Conservation (phyloP, 2,113 vertebrate species). For the Myrmecobius fasciatus region DNA sequence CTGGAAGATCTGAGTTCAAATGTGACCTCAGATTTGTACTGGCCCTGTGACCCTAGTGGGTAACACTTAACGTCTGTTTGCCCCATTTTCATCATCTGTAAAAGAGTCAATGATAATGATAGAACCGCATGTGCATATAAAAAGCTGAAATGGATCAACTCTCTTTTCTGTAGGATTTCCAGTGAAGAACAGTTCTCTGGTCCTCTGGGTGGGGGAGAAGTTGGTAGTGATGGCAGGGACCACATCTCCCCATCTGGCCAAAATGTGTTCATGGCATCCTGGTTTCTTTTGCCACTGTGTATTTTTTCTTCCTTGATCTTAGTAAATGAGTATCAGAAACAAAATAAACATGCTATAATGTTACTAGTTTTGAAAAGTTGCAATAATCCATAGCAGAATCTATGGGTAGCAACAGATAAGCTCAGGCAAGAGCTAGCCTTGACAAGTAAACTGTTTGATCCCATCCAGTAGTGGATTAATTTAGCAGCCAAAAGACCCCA, state of each 20-base stretch:
- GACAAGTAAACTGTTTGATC: too few species aligned
- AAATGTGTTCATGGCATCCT: not conserved
- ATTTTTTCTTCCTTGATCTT: not conserved
- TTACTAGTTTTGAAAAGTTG: not conserved
- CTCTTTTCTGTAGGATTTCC: too few species aligned
- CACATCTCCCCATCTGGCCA: not conserved
- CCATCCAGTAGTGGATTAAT: too few species aligned
- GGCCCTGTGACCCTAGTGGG: not conserved
- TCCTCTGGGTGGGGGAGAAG: not conserved
- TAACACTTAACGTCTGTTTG: not conserved
- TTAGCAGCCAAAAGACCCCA: too few species aligned
- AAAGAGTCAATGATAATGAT: too few species aligned
- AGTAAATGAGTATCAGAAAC: not conserved
- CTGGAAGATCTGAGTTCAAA: not conserved
- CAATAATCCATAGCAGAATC: too few species aligned
- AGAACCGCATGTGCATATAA: not conserved
- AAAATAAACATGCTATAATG: not conserved
- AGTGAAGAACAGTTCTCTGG: not conserved
- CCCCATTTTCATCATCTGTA: too few species aligned
- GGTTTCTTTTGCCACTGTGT: not conserved
- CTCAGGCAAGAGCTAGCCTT: too few species aligned
- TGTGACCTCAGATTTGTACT: too few species aligned
- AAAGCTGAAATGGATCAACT: too few species aligned
- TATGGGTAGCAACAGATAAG: too few species aligned
- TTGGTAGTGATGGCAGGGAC: not conserved